phyloP scores from a whole-genome alignment of 92 coral and sea anemone genomes.

The Palythoa grandis region DNA sequence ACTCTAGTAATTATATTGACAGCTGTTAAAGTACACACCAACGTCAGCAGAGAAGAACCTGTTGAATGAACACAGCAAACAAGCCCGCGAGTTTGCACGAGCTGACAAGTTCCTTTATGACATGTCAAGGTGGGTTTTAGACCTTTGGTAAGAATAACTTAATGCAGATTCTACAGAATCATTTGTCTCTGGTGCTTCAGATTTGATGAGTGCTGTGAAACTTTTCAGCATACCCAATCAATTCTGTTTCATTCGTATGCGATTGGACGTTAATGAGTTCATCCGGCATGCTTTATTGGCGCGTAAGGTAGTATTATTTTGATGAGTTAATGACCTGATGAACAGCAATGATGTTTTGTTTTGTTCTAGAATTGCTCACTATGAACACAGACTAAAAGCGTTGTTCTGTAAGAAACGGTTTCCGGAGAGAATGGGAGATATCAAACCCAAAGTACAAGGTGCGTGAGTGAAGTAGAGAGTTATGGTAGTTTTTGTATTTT shows the following conservation, averaged over 20 bases:
- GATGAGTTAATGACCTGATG: neutral
- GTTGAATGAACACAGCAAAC: conserved; percentile 91
- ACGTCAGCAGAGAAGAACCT: conserved; percentile 97
- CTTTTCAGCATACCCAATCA: too few species aligned
- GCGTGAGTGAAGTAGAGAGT: neutral
- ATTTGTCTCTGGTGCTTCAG: too few species aligned
- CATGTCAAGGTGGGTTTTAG: conserved; percentile 84
- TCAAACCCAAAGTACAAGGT: conserved; percentile 98
- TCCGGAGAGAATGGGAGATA: conserved; percentile 97
- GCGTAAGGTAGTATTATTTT: neutral
- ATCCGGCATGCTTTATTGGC: neutral
- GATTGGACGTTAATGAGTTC: too few species aligned
- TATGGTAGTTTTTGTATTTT: neutral
- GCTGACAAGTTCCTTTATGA: conserved; percentile 96
- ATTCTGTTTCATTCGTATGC: too few species aligned
- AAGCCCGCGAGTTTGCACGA: conserved; percentile 89
- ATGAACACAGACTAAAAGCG: conserved; percentile 92
- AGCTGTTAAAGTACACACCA: conserved; percentile 94
- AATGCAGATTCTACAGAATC: neutral
- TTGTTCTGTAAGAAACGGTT: conserved; percentile 89
- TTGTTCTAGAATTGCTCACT: conserved; percentile 87
- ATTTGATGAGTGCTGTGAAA: too few species aligned
- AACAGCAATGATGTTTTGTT: neutral
- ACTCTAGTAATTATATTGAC: neutral
- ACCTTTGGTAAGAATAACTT: neutral